Percentiles rank a stretch among this genome's conserved stretches.
These are phyloP conservation scores for Lydus trimaculatus DNA, from an alignment of 2,888 invertebrate genomes.

Conservation along the genomic window DNA sequence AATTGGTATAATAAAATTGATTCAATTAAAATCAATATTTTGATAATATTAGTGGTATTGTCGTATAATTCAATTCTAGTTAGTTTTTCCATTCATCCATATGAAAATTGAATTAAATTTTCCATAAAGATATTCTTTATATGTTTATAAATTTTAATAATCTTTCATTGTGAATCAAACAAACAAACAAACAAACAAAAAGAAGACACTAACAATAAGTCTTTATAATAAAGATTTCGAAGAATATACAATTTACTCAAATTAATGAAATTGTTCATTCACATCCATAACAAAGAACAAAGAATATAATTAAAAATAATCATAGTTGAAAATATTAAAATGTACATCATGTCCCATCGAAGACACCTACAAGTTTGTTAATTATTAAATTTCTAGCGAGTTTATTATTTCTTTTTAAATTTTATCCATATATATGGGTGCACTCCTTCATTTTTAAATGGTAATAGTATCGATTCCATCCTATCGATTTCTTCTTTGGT, in stretches of 20 bases:
- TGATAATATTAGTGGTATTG: not conserved
- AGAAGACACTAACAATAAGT: not conserved
- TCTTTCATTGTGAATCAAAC: not conserved
- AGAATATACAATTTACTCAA: not conserved
- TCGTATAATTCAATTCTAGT: not conserved
- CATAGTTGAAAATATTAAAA: not conserved
- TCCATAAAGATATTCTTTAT: not conserved
- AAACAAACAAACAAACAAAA: not conserved
- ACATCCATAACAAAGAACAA: not conserved
- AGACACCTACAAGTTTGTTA: not conserved
- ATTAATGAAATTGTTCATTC: not conserved
- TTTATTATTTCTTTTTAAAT: not conserved
- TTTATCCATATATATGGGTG: no score
- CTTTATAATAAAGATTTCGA: not conserved
- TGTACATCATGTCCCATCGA: no score
- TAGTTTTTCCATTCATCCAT: not conserved
- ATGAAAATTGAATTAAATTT: not conserved
- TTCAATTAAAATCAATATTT: conserved; percentile 2
- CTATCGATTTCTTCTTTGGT: not conserved
- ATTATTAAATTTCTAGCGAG: not conserved
- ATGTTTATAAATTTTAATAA: no score
- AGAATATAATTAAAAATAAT: not conserved
- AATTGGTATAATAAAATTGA: not conserved
- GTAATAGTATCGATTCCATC: not conserved
- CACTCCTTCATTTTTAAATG: no score